These are phyloP conservation scores for Leptopilina myrica DNA, from an alignment of 2,888 invertebrate species.

Conservation along the genomic window DNA sequence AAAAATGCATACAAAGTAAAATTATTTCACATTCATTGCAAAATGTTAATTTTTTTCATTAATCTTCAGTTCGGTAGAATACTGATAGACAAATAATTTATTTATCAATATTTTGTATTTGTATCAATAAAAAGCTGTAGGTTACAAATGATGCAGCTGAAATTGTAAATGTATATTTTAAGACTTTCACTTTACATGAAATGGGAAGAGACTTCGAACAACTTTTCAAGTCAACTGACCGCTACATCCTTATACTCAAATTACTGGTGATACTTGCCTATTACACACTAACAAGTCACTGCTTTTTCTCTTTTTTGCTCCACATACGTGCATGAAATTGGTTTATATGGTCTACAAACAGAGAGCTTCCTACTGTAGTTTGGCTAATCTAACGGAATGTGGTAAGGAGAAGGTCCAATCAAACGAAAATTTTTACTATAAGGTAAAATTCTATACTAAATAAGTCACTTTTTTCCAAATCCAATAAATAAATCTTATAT, in stretches of 20 bases:
- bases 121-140: neutral
- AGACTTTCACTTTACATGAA: conserved; percentile 33
- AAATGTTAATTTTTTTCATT: no score
- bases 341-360: conserved; percentile 58
- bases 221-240: conserved; percentile 37
- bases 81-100: no score
- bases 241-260: conserved; percentile 42
- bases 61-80: no score
- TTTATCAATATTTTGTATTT: neutral
- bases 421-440: conserved; percentile 14
- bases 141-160: conserved; percentile 9
- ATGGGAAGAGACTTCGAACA: conserved; percentile 2
- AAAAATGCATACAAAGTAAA: neutral
- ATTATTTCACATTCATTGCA: no score
- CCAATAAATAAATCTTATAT: no score
- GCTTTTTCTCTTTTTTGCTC: conserved; percentile 61
- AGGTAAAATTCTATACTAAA: conserved; percentile 22
- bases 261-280: conserved; percentile 23
- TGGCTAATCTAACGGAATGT: conserved; percentile 72
- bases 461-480: neutral
- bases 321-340: conserved; percentile 64
- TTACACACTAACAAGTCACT: conserved; percentile 48
- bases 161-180: conserved; percentile 1
- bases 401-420: conserved; percentile 58
- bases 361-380: conserved; percentile 75